These are phyloP conservation scores for Altica lythri DNA, from an alignment of 2,888 invertebrate species.

Conservation along the genomic window DNA sequence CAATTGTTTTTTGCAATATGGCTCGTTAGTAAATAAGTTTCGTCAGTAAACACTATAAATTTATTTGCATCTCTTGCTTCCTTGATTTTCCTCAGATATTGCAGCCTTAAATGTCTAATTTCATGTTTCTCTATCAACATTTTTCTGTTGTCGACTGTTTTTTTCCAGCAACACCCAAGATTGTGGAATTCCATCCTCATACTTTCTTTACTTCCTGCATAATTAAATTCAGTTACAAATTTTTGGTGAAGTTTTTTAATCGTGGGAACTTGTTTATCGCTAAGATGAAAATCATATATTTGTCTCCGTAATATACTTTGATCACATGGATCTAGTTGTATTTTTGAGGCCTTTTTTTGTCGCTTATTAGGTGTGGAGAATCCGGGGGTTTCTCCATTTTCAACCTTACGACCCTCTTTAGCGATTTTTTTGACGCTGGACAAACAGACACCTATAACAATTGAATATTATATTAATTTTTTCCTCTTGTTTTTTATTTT, in stretches of 20 bases:
- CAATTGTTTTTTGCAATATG: neutral
- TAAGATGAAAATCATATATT: neutral
- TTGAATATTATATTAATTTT: too few relatives aligned
- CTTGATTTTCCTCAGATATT: neutral
- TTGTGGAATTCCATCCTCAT: neutral
- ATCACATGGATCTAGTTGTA: neutral
- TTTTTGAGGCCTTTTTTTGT: neutral
- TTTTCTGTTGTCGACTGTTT: neutral
- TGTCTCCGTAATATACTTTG: too few relatives aligned
- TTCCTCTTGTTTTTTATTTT: too few relatives aligned
- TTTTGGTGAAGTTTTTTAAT: neutral
- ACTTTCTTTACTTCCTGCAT: neutral
- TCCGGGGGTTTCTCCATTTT: neutral
- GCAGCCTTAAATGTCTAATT: too few relatives aligned
- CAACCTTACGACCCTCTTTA: neutral
- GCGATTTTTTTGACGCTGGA: neutral
- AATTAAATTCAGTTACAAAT: neutral
- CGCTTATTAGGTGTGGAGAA: too few relatives aligned
- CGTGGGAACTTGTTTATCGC: neutral
- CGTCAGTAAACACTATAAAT: neutral
- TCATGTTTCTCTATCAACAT: neutral
- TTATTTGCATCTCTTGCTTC: neutral
- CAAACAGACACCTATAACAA: constrained; percentile 1
- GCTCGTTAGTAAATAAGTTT: neutral
- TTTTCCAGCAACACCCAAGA: neutral